Evolutionary conservation across 2,113 vertebrate species (phyloP).

Genomic region (Serilophus lunatus): DNA sequence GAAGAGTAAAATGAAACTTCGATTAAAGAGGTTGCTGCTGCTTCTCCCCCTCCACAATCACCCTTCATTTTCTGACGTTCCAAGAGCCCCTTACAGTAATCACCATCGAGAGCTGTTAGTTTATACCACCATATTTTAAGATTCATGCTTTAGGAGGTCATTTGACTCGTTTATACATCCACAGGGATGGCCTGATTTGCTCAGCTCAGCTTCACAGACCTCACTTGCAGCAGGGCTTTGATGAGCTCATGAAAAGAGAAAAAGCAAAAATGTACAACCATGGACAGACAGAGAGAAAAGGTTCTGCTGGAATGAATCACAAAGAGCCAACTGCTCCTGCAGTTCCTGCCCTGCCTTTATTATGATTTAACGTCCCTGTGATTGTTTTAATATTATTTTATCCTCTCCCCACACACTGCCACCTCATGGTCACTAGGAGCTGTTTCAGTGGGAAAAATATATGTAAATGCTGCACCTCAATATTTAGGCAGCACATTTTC

Average conservation of each 20-base stretch:
- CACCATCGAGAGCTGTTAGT: neutral
- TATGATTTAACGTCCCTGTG: neutral
- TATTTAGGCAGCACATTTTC: neutral
- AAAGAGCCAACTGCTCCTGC: neutral
- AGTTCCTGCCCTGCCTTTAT: neutral
- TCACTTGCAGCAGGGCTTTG: constrained; percentile 10
- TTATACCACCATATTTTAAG: neutral
- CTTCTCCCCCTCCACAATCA: neutral
- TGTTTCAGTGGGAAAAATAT: neutral
- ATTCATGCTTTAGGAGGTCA: constrained; percentile 24
- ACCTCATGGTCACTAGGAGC: constrained; percentile 5
- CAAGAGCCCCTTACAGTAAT: neutral
- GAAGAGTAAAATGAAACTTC: neutral
- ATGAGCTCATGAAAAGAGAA: constrained; percentile 17
- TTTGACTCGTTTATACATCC: constrained; percentile 26
- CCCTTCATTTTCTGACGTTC: neutral
- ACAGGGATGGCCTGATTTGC: constrained; percentile 40
- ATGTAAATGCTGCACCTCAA: neutral
- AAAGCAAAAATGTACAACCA: neutral
- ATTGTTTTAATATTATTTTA: neutral
- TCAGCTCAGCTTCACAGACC: constrained; percentile 21
- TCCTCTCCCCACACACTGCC: neutral
- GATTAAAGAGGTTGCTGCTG: neutral
- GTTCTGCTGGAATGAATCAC: constrained; percentile 14
- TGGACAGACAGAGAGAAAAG: neutral